Conservation (phyloP, 2,113 vertebrate species). For the Rhodinocichla rosea region DNA sequence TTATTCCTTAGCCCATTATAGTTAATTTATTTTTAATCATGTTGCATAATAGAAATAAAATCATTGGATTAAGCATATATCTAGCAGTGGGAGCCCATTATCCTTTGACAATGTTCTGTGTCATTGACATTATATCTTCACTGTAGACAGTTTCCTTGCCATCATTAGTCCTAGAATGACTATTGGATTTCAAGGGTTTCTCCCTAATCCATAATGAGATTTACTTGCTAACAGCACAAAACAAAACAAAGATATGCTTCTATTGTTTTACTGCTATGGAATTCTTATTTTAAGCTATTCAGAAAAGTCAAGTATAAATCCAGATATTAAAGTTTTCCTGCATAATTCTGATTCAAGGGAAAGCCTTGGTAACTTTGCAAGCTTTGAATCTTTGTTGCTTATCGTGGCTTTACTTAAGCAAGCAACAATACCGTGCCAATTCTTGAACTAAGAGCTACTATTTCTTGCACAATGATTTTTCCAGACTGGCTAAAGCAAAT, state of each 20-base stretch:
- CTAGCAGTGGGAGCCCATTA: slow-evolving; percentile 57
- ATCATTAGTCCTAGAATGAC: slow-evolving; percentile 65
- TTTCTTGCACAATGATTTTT: neutral
- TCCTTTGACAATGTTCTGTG: slow-evolving; percentile 62
- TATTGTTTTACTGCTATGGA: slow-evolving; percentile 41
- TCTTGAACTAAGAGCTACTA: neutral
- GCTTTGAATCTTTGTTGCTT: neutral
- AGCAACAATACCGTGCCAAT: neutral
- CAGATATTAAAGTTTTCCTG: slow-evolving; percentile 20
- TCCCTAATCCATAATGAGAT: slow-evolving; percentile 68
- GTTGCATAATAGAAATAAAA: slow-evolving; percentile 61
- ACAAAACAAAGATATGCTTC: slow-evolving; percentile 66
- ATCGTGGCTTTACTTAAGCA: neutral
- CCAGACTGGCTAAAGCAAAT: neutral
- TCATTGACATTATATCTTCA: slow-evolving; percentile 55
- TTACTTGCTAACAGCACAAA: slow-evolving; percentile 65
- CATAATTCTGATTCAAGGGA: neutral
- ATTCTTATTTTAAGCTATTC: slow-evolving; percentile 42
- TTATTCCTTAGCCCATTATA: slow-evolving; percentile 62
- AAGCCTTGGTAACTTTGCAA: neutral
- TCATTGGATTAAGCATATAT: slow-evolving; percentile 53
- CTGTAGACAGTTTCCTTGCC: slow-evolving; percentile 54
- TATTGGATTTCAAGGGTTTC: slow-evolving; percentile 70
- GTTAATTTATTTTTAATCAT: slow-evolving; percentile 71
- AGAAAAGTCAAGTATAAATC: slow-evolving; percentile 37